Evolutionary conservation across 2,113 vertebrate species (phyloP), one percentile per base, ranked within the genome.

Genomic region (Galemys pyrenaicus): DNA sequence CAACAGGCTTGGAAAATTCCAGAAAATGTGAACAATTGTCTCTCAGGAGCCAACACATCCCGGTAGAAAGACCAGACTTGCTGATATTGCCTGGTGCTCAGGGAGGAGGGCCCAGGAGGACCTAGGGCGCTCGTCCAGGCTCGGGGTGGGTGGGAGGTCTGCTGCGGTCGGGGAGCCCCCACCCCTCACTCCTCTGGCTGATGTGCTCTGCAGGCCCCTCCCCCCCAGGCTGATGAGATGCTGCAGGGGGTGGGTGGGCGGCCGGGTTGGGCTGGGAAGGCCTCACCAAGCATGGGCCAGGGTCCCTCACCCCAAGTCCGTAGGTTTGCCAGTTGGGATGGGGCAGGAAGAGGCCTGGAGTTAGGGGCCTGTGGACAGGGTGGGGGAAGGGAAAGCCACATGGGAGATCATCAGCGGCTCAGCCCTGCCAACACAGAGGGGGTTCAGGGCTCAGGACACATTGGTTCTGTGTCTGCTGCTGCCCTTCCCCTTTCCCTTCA

Each of bases 381-480:
- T 12, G 12, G 26, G 35, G 51, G 22, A 3, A 4, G 37, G 17
- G 11, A 79, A 13, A 81, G 28, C 41, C 37, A 44, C 16, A 0
- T 16, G 20, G 7, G 6, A 37, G 64, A 19, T 0, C 81, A 41
- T 41, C 46, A 32, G 0, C 0, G 1, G 67, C 49, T 44, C 26
- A 22, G 10, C 32, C 39, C 67, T 51, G 39, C 39, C 32, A 2
- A 1, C 0, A 32, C 20, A 15, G 62, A 51, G 68, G n/a, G 2
- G 35, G 46, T 13, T 62, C 12, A 19, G 81, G 73, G 67, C 60
- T 44, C 20, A 51, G 51, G 1, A 24, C 26, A 2, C 0, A 3
- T 28, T 9, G 26, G 49, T 13, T 37, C 73, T 60, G 44, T 24
- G 65, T 44, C 56, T 28, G 9, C 9, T 3, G 15, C 58, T 1